Evolutionary conservation across 2,797 vertebrate species (phyloP), one percentile per base, ranked within the genome.

Genomic region (Gymnothorax reevesii): DNA sequence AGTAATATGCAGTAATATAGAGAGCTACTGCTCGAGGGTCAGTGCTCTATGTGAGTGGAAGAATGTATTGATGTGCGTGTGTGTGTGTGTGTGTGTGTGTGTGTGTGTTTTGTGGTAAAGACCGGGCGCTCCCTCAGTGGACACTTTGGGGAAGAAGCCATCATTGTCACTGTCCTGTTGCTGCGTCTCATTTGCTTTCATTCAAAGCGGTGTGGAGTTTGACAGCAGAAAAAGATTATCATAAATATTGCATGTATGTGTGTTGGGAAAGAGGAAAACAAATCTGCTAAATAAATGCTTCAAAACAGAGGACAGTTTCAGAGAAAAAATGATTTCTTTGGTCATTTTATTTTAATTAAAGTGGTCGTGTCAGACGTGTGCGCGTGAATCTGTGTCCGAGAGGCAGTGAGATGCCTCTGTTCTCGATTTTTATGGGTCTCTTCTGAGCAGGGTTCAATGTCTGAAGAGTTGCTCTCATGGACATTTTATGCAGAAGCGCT

Each of bases 221-320:
- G n/a, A 86, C 27, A 6, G 17, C 27, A 77, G 13, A 49, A 42
- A 49, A 20, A 77, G 15, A 77, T 49, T 3, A 77, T 15, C 73
- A 5, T 6, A 66, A 69, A 22, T 12, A 60, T 33, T 57, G 69
- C 15, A 20, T 49, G 57, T 33, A 13, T 60, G 85, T 79, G 60
- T 86, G 85, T 86, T 42, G 33, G 27, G 55, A 52, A 42, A 80
- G 22, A 9, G 54, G 6, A 22, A 7, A 0, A 12, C 27, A 80
- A 86, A 86, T 52, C 62, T 86, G 80, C 17, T 22, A 60, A 86
- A 86, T 86, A 83, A 86, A 86, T 7, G 59, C 20, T 73, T n/a
- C 10, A 71, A 83, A 71, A 83, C 62, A 86, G 55, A 86, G 57
- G 25, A 75, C 33, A 79, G 60, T 10, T 54, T 64, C 13, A 8